Base-by-base conservation (phyloP, 2,888 invertebrate species). In the Cenopis cana region DNA sequence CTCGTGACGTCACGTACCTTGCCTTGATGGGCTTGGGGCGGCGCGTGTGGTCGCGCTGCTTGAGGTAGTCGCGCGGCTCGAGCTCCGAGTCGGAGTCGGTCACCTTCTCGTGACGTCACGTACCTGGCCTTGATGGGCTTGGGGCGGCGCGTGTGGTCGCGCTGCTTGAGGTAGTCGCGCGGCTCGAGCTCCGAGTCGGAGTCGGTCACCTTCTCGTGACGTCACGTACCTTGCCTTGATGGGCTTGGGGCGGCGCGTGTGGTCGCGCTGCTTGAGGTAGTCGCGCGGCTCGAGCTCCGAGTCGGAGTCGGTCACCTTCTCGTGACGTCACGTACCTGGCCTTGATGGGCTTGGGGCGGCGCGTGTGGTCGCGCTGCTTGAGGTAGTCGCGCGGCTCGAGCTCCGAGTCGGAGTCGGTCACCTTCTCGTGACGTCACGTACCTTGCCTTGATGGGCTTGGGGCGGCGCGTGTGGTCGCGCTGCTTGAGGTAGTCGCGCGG, bases 11-110 rank as follows among this genome's bases (percentile, higher is more conserved):
- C 2, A 14, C 50, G 24, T 76, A 94, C 94, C 93, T 93, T 67
- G 96, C 96, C 94, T 98, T 98, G 74, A 98, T 98, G 20, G 98
- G 97, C 88, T 98, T 98, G 36, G 98, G 98, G 77, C 98, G 95
- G 79, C 96, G 95, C 6, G 98, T 97, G 65, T 97, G 95, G 83
- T 98, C 98, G 64, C 94, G 93, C 57, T 89, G 90, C 0, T 70
- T 52, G 3, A 89, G 68, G 62, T 89, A 91, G 49, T 91, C 90
- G 11, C 89, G 77, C 20, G 95, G 94, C 88, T 95, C 94, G 76
- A 95, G 95, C 80, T 96, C 97, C 0, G 96, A 96, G 87, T 97
- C 97, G 0, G 97, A 97, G 81, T 97, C 97, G 0, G 96, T 96
- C 12, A 98, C 97, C 82, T 97, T 97, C 87, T 98, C 98, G 72